Conservation (phyloP, 2,888 invertebrate species). For the Cotesia congregata region DNA sequence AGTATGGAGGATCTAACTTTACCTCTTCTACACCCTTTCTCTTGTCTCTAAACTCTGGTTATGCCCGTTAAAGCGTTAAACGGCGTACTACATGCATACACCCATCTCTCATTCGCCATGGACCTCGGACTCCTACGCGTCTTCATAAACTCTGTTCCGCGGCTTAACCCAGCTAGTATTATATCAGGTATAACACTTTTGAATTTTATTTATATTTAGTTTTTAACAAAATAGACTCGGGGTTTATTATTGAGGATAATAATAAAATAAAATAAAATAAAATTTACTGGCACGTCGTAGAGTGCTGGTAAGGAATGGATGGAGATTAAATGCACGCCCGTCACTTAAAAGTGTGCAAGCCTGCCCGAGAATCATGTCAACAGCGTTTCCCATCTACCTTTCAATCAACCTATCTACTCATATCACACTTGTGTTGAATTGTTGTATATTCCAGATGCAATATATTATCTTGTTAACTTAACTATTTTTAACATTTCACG, state of each 20-base stretch:
- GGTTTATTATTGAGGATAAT: too few relatives aligned
- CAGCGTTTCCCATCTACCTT: slow-evolving; percentile 49
- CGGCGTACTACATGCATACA: slow-evolving; percentile 19
- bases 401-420: slow-evolving; percentile 44
- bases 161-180: neutral
- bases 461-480: neutral
- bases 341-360: slow-evolving; percentile 28
- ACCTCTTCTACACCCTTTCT: slow-evolving; percentile 40
- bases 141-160: slow-evolving; percentile 28
- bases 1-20: too few relatives aligned
- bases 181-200: neutral
- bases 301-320: neutral
- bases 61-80: neutral
- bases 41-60: slow-evolving; percentile 12
- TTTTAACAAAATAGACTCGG: neutral
- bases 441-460: neutral
- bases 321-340: slow-evolving; percentile 21
- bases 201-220: neutral
- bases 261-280: too few relatives aligned
- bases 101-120: slow-evolving; percentile 40
- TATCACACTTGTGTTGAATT: neutral
- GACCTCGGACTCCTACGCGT: slow-evolving; percentile 43
- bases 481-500: slow-evolving; percentile 19
- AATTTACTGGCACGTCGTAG: too few relatives aligned
- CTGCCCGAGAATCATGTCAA: slow-evolving; percentile 36